Percentiles rank a stretch among this genome's conserved stretches.
Evolutionary conservation across 2,888 invertebrate species (phyloP).

Genomic region (Dermolepida albohirtum): DNA sequence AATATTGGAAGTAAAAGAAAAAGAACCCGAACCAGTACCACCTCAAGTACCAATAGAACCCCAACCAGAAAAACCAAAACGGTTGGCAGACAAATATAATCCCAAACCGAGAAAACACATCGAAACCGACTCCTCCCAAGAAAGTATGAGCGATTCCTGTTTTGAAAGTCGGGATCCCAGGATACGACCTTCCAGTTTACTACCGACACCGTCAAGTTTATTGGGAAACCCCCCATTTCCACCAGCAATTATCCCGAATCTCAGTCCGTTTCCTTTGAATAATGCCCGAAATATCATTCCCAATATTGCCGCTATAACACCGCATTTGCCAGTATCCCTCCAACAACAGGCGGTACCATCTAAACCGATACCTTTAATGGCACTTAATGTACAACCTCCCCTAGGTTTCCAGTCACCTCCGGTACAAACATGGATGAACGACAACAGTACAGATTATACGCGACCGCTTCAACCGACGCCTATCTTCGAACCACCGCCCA

Average conservation of each 20-base stretch:
- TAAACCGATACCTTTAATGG: neutral
- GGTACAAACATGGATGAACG: neutral
- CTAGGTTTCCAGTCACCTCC: conserved; percentile 9
- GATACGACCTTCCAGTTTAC: neutral
- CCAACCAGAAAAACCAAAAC: conserved; percentile 47
- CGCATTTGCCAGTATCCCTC: neutral
- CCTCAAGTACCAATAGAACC: conserved; percentile 36
- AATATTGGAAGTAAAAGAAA: conserved; percentile 2
- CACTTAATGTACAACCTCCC: neutral
- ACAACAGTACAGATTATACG: neutral
- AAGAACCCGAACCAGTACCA: conserved; percentile 21
- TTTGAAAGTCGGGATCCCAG: conserved; percentile 40
- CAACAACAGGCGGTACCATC: conserved; percentile 3
- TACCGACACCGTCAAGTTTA: conserved; percentile 7
- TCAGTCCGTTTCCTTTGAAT: neutral
- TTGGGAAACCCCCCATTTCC: conserved; percentile 3
- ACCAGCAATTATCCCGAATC: neutral
- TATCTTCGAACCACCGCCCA: conserved; percentile 10
- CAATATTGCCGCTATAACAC: neutral
- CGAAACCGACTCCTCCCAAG: conserved; percentile 42
- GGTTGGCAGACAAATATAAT: conserved; percentile 66
- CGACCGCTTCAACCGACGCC: neutral
- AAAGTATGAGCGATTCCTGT: conserved; percentile 43
- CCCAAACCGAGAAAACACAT: conserved; percentile 61
- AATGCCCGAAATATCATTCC: neutral